phyloP scores from a whole-genome alignment of 2,797 vertebrate genomes.

The Parauchenoglanis punctatus region DNA sequence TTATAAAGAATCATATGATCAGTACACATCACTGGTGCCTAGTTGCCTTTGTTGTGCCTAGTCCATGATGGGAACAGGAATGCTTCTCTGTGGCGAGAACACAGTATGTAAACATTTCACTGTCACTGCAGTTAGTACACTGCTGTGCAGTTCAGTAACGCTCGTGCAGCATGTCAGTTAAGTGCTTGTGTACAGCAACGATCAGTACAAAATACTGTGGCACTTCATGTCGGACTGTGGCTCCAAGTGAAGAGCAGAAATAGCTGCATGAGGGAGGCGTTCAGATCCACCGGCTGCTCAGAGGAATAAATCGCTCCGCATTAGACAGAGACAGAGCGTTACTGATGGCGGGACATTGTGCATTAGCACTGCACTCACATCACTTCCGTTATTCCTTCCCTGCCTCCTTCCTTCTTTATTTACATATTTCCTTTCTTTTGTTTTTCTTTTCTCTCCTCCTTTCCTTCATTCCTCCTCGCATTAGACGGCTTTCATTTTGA shows the following conservation, averaged over 20 bases:
- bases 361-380: background rate
- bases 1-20: constrained; percentile 19
- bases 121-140: constrained; percentile 21
- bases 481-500: no score
- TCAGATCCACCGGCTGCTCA: constrained; percentile 1
- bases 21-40: background rate
- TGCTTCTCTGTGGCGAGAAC: constrained; percentile 36
- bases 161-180: constrained; percentile 34
- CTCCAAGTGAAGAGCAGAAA: constrained; percentile 20
- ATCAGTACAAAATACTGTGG: constrained; percentile 40
- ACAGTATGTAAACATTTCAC: constrained; percentile 39
- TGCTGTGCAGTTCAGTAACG: constrained; percentile 4
- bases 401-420: constrained; percentile 3
- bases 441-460: background rate
- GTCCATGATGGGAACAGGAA: constrained; percentile 34
- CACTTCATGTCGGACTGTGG: constrained; percentile 30
- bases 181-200: constrained; percentile 34
- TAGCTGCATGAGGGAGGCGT: background rate
- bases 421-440: constrained; percentile 16
- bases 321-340: background rate
- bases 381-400: background rate
- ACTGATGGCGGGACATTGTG: background rate
- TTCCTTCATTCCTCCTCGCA: background rate
- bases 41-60: constrained; percentile 5
- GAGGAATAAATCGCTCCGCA: background rate